These are phyloP conservation scores for Mizuhopecten yessoensis DNA, from an alignment of 1,140 invertebrate species.

Conservation along the genomic window DNA sequence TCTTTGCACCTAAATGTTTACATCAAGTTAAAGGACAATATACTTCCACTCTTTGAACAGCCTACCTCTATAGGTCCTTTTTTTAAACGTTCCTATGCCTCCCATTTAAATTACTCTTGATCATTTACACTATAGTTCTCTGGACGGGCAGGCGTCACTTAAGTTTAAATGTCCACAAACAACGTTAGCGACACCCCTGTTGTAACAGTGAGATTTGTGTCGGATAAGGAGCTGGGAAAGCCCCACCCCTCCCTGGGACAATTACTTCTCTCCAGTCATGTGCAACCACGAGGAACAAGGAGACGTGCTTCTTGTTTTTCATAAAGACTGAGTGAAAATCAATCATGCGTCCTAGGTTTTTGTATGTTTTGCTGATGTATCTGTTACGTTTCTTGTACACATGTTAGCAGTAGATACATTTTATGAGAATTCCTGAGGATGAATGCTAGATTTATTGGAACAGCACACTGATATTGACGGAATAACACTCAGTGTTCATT, in stretches of 20 bases:
- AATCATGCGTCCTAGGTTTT: background rate
- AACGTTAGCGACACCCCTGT: too few species aligned
- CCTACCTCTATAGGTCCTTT: too few species aligned
- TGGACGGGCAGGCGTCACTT: too few species aligned
- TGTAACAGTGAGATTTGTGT: too few species aligned
- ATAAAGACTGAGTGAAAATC: constrained; percentile 28
- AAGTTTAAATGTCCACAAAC: too few species aligned
- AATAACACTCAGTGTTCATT: background rate
- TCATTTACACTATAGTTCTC: too few species aligned
- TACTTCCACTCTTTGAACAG: too few species aligned
- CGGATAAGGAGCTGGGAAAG: background rate
- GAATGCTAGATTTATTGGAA: background rate
- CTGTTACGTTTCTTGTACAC: background rate
- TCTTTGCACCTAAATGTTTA: too few species aligned
- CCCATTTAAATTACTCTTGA: too few species aligned
- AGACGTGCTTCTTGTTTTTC: background rate
- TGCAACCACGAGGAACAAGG: background rate
- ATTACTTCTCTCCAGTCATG: background rate
- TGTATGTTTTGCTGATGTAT: background rate
- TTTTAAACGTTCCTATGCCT: too few species aligned
- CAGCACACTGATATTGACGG: background rate
- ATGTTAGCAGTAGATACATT: too few species aligned
- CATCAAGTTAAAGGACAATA: too few species aligned
- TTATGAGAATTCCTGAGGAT: background rate
- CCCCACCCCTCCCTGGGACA: background rate